Evolutionary conservation across 2,797 vertebrate genomes (phyloP), one percentile per base, ranked within the genome.

Genomic region (Philypnodon macrostomus): DNA sequence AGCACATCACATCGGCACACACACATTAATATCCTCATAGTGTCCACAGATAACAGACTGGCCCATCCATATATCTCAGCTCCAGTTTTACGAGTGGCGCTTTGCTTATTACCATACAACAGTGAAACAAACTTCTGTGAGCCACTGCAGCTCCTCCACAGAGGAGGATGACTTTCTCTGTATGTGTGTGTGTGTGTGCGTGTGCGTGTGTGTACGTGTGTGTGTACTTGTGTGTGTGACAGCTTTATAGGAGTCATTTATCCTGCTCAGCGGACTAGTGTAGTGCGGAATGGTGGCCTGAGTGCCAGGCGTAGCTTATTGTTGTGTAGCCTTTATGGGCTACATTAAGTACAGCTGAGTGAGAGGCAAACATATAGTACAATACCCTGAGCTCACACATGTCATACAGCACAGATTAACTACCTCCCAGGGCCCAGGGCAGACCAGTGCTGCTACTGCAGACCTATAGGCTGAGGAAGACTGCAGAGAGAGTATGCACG

Each of bases 331-430:
- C 82, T 89, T 88, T 88, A 88, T 87, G 85, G 85, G 86, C 81
- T 81, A 88, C 87, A 87, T 89, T 89, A 88, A 88, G 82, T 86
- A 89, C 86, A 89, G 86, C 80, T 87, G 86, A 89, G 83, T 84
- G 86, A 87, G 84, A 78, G 79, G 84, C 81, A 86, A 87, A 88
- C 86, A 87, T 84, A 84, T 82, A 82, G 83, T 85, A 83, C 84
- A 86, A 86, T 81, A 85, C 84, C 83, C 84, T 79, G 75, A 86
- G 81, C 84, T 87, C 83, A 83, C 76, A 85, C 81, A 79, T 85
- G 83, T 86, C 86, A 86, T 81, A 84, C 81, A 87, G 81, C 79
- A 60, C 48, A 67, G 85, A 87, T 87, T 85, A 87, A 87, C 81
- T 83, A 75, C 81, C 79, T 81, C 77, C 66, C 65, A 60, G 58